A percentile compares a stretch with the other conserved stretches of the same genome.
Conservation (phyloP, 2,113 vertebrate genomes). For the Chrysemys picta region DNA sequence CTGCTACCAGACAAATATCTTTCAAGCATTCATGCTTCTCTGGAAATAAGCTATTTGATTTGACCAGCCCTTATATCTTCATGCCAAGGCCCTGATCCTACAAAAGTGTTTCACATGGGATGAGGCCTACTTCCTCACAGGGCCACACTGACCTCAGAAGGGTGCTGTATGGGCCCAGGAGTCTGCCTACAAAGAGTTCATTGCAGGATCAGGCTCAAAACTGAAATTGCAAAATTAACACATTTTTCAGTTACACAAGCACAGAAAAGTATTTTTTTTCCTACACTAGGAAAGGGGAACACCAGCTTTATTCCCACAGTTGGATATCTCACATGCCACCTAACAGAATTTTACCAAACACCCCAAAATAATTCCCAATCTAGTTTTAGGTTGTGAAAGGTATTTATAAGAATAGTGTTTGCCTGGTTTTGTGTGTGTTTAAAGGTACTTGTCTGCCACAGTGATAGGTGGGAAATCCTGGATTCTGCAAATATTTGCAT, state of each 20-base stretch:
- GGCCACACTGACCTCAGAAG: neutral
- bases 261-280: neutral
- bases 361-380: neutral
- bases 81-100: neutral
- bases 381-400: no score
- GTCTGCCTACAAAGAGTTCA: neutral
- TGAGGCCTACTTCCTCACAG: neutral
- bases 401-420: neutral
- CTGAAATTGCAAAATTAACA: neutral
- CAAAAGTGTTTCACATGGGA: neutral
- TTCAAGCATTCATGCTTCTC: neutral
- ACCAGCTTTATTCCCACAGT: neutral
- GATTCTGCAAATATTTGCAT: neutral
- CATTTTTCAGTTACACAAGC: neutral
- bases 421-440: neutral
- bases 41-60: neutral
- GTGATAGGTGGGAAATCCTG: neutral
- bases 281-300: neutral
- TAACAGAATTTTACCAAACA: neutral
- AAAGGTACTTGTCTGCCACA: neutral
- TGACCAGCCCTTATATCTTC: neutral
- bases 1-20: constrained; percentile 11
- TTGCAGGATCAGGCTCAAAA: neutral
- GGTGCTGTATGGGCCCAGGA: no score
- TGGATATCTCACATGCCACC: neutral